phyloP scores from a whole-genome alignment of 1,140 invertebrate species.

The Ericerus pela region DNA sequence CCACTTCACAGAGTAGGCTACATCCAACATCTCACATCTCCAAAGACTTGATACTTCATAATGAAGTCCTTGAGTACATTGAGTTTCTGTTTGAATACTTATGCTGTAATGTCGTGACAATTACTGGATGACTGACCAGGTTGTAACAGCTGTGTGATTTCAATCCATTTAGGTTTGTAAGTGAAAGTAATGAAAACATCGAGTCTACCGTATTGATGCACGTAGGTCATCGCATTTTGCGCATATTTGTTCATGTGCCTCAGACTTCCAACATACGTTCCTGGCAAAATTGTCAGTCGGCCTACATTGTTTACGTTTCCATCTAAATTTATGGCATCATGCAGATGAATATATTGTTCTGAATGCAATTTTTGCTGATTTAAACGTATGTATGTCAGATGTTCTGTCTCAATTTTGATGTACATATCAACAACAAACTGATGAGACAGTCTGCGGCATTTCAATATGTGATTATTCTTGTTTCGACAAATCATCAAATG shows the following conservation, averaged over 20 bases:
- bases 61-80: no score
- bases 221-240: constrained; percentile 34
- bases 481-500: constrained; percentile 27
- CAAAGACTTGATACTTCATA: no score
- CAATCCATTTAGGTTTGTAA: constrained; percentile 1
- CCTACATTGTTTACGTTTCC: constrained; percentile 16
- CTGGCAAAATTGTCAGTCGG: constrained; percentile 28
- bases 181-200: constrained; percentile 22
- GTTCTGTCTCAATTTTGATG: constrained; percentile 35
- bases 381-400: constrained; percentile 29
- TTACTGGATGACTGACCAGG: no score
- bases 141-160: no score
- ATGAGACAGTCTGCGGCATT: constrained; percentile 27
- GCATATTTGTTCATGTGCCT: constrained; percentile 31
- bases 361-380: constrained; percentile 34
- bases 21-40: constrained; percentile 24
- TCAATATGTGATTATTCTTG: constrained; percentile 25
- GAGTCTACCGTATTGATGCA: constrained; percentile 28
- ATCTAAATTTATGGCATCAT: constrained; percentile 25
- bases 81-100: no score
- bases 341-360: constrained; percentile 34
- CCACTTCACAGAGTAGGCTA: constrained; percentile 34
- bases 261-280: constrained; percentile 30
- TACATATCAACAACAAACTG: constrained; percentile 36
- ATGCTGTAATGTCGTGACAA: no score